Conservation (phyloP, 2,888 invertebrate species). For the Meloe dianella region DNA sequence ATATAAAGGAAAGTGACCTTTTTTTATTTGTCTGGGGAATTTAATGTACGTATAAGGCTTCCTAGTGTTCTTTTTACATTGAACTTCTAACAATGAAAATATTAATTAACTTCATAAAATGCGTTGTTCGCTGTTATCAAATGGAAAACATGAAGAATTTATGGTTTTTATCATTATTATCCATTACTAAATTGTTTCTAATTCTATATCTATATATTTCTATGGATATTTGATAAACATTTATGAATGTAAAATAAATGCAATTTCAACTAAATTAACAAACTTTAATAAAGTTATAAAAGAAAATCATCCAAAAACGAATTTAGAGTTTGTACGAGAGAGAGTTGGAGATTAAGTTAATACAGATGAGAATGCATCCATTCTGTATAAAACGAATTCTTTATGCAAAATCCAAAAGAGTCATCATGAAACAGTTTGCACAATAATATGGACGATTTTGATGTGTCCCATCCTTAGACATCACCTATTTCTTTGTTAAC, state of each 20-base stretch:
- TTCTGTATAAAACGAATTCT: constrained; percentile 2
- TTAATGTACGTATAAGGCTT: constrained; percentile 28
- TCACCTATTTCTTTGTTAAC: not conserved
- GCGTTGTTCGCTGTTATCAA: not conserved
- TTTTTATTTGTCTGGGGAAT: constrained; percentile 29
- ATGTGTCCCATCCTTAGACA: constrained; percentile 5
- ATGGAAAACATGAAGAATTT: not conserved
- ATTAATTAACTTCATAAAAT: constrained; percentile 29
- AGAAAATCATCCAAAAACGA: too few species aligned
- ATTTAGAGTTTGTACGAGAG: not conserved
- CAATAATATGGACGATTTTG: not conserved
- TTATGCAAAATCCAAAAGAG: not conserved
- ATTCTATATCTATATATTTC: not conserved
- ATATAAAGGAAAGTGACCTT: constrained; percentile 23
- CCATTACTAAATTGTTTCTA: not conserved
- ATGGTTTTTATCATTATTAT: not conserved
- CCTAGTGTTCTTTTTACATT: constrained; percentile 22
- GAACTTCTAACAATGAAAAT: constrained; percentile 26
- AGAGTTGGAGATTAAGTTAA: not conserved
- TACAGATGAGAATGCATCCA: not conserved
- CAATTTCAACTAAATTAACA: not conserved
- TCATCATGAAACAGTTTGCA: not conserved
- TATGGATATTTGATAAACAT: not conserved
- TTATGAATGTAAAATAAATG: not conserved
- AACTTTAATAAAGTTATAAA: too few species aligned